phyloP scores from a whole-genome alignment of 1,140 invertebrate species.

The Calosoma granatense region DNA sequence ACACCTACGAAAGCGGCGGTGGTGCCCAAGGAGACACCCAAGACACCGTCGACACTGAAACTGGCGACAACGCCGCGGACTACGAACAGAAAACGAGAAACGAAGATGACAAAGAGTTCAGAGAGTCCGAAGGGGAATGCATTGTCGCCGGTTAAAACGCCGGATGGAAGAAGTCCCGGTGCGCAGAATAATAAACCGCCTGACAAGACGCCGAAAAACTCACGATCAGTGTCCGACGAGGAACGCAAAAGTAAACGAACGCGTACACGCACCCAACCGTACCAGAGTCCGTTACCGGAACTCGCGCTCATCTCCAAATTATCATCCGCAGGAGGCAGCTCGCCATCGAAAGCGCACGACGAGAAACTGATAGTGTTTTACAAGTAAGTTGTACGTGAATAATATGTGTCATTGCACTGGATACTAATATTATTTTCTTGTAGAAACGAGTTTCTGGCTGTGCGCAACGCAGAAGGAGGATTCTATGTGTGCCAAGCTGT shows the following conservation, averaged over 20 bases:
- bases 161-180: conserved; percentile 29
- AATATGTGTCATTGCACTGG: neutral
- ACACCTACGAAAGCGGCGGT: conserved; percentile 4
- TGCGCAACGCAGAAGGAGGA: conserved; percentile 75
- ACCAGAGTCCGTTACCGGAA: conserved; percentile 71
- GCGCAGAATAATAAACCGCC: conserved; percentile 28
- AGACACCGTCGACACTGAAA: conserved; percentile 38
- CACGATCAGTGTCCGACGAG: conserved; percentile 19
- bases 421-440: conserved; percentile 25
- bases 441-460: conserved; percentile 81
- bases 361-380: conserved; percentile 79
- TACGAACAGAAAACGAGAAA: conserved; percentile 32
- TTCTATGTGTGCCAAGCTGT: conserved; percentile 86
- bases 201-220: conserved; percentile 18
- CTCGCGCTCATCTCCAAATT: conserved; percentile 61
- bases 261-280: conserved; percentile 46
- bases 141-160: conserved; percentile 31
- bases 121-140: conserved; percentile 26
- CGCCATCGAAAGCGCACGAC: conserved; percentile 49
- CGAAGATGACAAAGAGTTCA: conserved; percentile 6
- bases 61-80: conserved; percentile 40
- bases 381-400: conserved; percentile 51
- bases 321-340: conserved; percentile 47
- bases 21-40: conserved; percentile 17
- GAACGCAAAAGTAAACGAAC: conserved; percentile 22